A percentile compares a stretch with the other conserved stretches of the same genome.
phyloP scores from a whole-genome alignment of 2,113 vertebrate genomes.

The Pagrus major region DNA sequence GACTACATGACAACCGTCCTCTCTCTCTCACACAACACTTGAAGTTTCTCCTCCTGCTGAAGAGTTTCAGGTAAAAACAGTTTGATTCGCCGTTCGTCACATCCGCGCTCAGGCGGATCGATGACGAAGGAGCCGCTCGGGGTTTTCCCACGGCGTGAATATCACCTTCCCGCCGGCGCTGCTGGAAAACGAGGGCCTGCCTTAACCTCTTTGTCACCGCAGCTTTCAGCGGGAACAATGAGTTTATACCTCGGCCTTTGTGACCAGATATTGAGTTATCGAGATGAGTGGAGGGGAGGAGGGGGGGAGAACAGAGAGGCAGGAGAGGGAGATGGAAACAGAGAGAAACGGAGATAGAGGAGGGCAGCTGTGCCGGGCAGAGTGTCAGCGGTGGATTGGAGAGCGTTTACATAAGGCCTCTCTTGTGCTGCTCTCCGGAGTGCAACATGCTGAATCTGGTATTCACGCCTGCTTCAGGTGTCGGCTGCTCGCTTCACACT shows the following conservation, averaged over 20 bases:
- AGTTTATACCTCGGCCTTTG: slow-evolving; percentile 54
- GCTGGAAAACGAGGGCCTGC: slow-evolving; percentile 56
- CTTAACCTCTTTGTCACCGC: slow-evolving; percentile 61
- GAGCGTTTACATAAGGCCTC: slow-evolving; percentile 56
- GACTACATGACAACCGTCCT: too few relatives aligned
- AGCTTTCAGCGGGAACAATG: slow-evolving; percentile 71
- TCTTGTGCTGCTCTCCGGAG: slow-evolving; percentile 27
- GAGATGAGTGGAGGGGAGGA: slow-evolving; percentile 23
- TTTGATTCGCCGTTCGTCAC: too few relatives aligned
- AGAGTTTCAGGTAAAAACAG: too few relatives aligned
- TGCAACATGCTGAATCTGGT: slow-evolving; percentile 31
- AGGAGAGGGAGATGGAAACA: slow-evolving; percentile 7
- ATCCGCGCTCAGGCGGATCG: slow-evolving; percentile 18
- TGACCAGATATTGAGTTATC: slow-evolving; percentile 57
- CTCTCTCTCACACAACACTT: too few relatives aligned
- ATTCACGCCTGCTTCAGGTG: slow-evolving; percentile 39
- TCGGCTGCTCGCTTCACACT: background rate
- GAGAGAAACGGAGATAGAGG: slow-evolving; percentile 10
- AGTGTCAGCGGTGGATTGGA: slow-evolving; percentile 48
- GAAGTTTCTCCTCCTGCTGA: too few relatives aligned
- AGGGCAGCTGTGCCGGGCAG: slow-evolving; percentile 20
- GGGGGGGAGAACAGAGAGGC: background rate
- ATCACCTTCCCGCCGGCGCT: slow-evolving; percentile 45
- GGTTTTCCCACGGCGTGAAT: slow-evolving; percentile 56
- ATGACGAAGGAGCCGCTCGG: background rate